phyloP scores from a whole-genome alignment of 2,797 vertebrate species.

The Chrysocyon brachyurus region DNA sequence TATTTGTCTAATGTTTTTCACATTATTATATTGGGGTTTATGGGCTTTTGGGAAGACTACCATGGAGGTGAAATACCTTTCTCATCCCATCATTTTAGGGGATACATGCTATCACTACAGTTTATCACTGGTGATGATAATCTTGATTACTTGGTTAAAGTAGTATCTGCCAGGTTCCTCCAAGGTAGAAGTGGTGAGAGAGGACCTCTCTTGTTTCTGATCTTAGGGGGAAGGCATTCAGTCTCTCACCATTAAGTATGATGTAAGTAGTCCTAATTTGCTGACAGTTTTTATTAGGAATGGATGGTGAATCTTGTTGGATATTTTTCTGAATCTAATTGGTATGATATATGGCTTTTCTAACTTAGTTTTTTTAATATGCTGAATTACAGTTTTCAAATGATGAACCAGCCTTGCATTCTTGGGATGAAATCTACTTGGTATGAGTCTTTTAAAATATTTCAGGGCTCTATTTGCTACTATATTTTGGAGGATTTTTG shows the following conservation, averaged over 20 bases:
- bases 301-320: neutral
- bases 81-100: neutral
- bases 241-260: neutral
- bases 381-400: conserved; percentile 1
- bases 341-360: neutral
- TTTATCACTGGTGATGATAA: neutral
- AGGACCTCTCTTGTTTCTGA: neutral
- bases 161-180: neutral
- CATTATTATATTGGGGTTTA: neutral
- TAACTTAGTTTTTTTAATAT: conserved; percentile 5
- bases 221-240: neutral
- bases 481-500: conserved; percentile 34
- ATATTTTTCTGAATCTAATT: neutral
- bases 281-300: neutral
- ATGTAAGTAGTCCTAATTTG: neutral
- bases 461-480: neutral
- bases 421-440: conserved; percentile 2
- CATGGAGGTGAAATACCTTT: neutral
- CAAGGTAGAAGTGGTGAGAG: neutral
- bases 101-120: neutral
- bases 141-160: neutral
- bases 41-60: neutral
- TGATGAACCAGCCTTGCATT: neutral
- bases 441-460: conserved; percentile 10
- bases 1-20: conserved; percentile 26